Conservation (phyloP, 2,888 invertebrate species). For the Trimorus sp. region DNA sequence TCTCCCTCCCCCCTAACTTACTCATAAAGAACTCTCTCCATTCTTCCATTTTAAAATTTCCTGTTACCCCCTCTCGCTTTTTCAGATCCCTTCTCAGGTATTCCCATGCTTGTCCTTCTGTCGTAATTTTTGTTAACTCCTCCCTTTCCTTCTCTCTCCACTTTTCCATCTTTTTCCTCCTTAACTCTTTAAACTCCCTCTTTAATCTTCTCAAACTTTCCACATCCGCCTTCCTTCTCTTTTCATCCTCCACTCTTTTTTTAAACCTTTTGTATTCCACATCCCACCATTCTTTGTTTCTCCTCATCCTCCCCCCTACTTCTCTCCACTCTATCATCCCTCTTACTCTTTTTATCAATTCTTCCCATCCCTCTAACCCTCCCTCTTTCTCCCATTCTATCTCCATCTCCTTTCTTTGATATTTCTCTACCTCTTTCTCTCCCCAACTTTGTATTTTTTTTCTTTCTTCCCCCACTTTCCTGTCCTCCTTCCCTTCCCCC, state of each 20-base stretch:
- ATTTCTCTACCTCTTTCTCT: neutral
- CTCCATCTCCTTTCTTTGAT: neutral
- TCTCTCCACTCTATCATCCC: neutral
- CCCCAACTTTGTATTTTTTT: slow-evolving; percentile 9
- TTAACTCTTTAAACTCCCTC: neutral
- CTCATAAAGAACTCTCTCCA: too few relatives aligned
- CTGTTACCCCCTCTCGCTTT: neutral
- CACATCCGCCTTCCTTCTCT: slow-evolving; percentile 1
- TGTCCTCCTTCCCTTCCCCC: neutral
- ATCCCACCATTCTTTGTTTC: neutral
- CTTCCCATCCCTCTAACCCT: slow-evolving; percentile 4
- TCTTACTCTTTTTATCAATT: slow-evolving; percentile 1
- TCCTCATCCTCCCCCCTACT: neutral
- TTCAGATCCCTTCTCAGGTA: neutral
- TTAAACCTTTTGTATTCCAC: neutral
- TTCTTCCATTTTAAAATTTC: too few relatives aligned
- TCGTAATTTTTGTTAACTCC: neutral
- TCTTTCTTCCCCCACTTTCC: neutral
- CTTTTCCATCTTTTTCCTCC: neutral
- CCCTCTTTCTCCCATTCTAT: neutral
- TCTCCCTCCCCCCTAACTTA: neutral
- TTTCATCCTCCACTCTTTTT: neutral
- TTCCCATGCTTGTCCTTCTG: neutral
- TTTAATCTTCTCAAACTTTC: neutral
- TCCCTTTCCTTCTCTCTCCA: neutral